Evolutionary conservation across 2,888 invertebrate genomes (phyloP), one percentile per base, ranked within the genome.

Genomic region (Patella depressa): DNA sequence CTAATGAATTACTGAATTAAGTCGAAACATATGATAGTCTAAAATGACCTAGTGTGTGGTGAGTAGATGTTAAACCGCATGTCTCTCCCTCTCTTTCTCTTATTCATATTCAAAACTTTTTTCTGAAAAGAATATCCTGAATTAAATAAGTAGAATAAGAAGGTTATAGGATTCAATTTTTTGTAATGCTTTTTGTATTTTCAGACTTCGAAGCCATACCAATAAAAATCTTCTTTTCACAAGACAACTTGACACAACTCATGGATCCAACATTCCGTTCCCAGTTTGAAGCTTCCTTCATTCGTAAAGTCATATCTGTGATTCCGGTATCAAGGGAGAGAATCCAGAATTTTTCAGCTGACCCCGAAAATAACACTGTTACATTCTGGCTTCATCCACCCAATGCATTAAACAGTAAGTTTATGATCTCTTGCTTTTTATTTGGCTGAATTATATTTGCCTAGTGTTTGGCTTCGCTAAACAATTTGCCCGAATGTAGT

Each of bases 141-240:
- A 29, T 4, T 45, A 45, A 45, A 45, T 45, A 45, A 45, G 5
- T 45, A 45, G 45, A 45, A 45, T 45, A 29, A 29, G 29, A 29
- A 29, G 29, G 29, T 29, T 34, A 34, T 34, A 9, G 3, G 5
- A 45, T 45, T 45, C 45, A 45, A 9, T 45, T 24, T 65, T 65
- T 65, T 0, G 11, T 19, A 2, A 19, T 19, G 19, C 1, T n/a
- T 65, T 65, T 65, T 65, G 9, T 65, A 3, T 65, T n/a, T 65
- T 65, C 24, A 65, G 65, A 65, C 24, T 65, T 65, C 24, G 65
- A 65, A 65, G 65, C 65, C 19, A 65, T 65, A 65, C 65, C 65
- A 11, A 65, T 65, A 11, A 65, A 65, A 15, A 65, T 65, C 11
- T 65, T 65, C 24, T 65, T 65, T 11, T 65, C 65, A 3, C 65